These are phyloP conservation scores for Pogona vitticeps DNA, from an alignment of 2,113 vertebrate genomes.

Conservation along the genomic window DNA sequence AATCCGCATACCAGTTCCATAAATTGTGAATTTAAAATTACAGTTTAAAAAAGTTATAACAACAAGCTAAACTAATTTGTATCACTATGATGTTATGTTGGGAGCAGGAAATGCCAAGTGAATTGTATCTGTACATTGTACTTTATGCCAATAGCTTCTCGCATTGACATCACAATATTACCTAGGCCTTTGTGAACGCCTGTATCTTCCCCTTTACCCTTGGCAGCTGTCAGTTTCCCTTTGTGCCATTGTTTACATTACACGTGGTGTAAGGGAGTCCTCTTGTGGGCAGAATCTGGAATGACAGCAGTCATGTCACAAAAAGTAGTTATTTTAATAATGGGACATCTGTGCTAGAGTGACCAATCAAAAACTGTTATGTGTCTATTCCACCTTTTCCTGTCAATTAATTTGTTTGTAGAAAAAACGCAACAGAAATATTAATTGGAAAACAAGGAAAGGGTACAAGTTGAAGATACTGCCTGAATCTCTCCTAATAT, in stretches of 20 bases:
- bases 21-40: background rate
- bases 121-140: background rate
- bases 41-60: background rate
- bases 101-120: background rate
- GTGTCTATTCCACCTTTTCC: no score
- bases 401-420: no score
- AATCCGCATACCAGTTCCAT: background rate
- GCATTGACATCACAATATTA: background rate
- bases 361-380: no score
- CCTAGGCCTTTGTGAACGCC: background rate
- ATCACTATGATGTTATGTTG: background rate
- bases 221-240: background rate
- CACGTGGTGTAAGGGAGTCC: background rate
- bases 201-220: background rate
- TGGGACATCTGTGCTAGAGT: no score
- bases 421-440: no score
- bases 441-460: no score
- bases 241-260: background rate
- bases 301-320: background rate
- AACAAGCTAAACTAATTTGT: background rate
- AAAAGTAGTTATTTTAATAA: no score
- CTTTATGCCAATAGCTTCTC: background rate
- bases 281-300: conserved; percentile 9
- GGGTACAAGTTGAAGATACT: no score
- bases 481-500: no score